These are phyloP conservation scores for Antedon mediterranea DNA, from an alignment of 53 echinoderm and acorn worm genomes.

Conservation along the genomic window DNA sequence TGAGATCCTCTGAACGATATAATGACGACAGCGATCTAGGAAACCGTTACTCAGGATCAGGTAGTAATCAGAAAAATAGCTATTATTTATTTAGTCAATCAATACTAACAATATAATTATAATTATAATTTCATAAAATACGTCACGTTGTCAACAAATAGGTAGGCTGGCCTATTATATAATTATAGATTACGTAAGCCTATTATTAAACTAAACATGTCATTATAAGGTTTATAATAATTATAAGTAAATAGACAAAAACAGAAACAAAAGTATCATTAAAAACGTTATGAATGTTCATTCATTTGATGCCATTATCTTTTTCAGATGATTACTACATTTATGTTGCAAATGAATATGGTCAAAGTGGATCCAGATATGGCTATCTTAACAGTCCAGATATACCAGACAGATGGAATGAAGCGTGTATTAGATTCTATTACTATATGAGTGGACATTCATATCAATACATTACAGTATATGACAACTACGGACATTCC, in stretches of 20 bases:
- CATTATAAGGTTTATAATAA: no score
- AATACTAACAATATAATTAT: no score
- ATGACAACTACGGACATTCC: neutral
- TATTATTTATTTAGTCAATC: no score
- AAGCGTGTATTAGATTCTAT: neutral
- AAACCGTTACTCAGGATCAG: neutral
- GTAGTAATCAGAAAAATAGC: neutral
- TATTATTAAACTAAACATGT: no score
- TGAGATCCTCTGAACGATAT: neutral
- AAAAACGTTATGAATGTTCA: no score
- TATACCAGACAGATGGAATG: neutral
- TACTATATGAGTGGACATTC: conserved; percentile 1
- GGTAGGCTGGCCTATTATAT: no score
- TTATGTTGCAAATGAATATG: neutral
- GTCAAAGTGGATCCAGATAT: neutral
- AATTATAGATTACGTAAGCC: no score
- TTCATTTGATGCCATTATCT: neutral
- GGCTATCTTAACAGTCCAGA: neutral
- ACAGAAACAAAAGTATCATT: no score
- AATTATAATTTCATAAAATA: no score
- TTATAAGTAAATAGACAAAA: no score
- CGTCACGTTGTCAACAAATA: no score
- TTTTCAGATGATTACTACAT: neutral
- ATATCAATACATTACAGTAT: neutral
- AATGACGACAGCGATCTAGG: neutral